Conservation (phyloP, 2,113 vertebrate genomes). For the Scytalopus superciliaris region DNA sequence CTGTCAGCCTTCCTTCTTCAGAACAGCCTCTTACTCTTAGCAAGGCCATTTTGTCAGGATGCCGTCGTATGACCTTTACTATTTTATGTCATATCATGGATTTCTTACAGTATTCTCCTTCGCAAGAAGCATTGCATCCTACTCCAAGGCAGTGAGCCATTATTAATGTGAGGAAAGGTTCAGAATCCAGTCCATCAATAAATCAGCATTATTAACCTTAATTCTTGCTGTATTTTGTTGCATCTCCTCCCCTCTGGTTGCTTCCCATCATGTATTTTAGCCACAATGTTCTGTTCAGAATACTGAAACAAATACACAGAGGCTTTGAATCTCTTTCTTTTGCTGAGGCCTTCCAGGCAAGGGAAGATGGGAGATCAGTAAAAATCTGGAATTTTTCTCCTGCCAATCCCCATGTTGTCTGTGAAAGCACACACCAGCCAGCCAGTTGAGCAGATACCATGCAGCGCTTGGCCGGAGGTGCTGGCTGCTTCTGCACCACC, state of each 20-base stretch:
- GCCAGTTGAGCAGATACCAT: neutral
- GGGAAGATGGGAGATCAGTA: neutral
- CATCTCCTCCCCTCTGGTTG: neutral
- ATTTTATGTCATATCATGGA: neutral
- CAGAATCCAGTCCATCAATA: neutral
- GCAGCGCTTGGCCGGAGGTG: accelerated
- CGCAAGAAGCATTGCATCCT: neutral
- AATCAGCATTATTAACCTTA: neutral
- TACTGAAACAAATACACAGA: neutral
- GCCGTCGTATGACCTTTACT: neutral
- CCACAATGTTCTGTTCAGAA: neutral
- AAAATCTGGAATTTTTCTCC: neutral
- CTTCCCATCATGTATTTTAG: neutral
- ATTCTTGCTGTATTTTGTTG: neutral
- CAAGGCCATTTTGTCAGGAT: neutral
- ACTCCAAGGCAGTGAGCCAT: neutral
- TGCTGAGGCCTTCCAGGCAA: neutral
- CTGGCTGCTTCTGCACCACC: neutral
- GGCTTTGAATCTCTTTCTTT: neutral
- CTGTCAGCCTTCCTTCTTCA: neutral
- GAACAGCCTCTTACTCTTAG: neutral
- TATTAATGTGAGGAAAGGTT: neutral
- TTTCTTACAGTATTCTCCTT: neutral
- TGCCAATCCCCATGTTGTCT: neutral
- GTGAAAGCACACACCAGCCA: neutral